Conservation (phyloP, 1,140 invertebrate species). For the Atta texana region DNA sequence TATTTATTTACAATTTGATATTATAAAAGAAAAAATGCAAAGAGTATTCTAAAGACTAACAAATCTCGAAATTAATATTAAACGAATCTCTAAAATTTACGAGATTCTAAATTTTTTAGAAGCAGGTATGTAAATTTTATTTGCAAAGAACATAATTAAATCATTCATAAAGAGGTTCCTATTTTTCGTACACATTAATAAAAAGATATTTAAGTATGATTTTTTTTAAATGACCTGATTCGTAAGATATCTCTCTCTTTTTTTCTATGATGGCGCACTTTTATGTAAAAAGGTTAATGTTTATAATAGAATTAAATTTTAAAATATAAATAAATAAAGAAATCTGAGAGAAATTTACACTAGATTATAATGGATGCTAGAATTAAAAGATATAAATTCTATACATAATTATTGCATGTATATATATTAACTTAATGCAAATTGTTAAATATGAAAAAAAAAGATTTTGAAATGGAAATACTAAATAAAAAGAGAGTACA, state of each 20-base stretch:
- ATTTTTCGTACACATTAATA: neutral
- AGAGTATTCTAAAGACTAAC: neutral
- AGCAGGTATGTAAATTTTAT: neutral
- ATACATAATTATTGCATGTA: neutral
- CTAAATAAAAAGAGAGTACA: too few species aligned
- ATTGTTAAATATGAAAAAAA: too few species aligned
- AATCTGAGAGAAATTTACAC: neutral
- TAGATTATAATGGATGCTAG: neutral
- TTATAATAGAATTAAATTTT: neutral
- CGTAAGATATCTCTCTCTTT: neutral
- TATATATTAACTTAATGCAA: too few species aligned
- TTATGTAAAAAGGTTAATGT: neutral
- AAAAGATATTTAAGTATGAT: neutral
- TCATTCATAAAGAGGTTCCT: neutral
- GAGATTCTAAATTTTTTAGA: neutral
- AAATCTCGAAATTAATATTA: neutral
- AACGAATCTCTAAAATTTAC: neutral
- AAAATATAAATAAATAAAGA: neutral
- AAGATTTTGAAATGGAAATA: too few species aligned
- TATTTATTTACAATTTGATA: neutral
- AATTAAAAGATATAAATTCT: constrained; percentile 9
- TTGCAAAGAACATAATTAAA: neutral
- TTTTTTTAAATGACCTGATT: too few species aligned
- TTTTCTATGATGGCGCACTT: neutral
- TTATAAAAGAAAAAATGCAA: neutral